phyloP scores from a whole-genome alignment of 2,797 vertebrate genomes.

The Phataginus tricuspis region DNA sequence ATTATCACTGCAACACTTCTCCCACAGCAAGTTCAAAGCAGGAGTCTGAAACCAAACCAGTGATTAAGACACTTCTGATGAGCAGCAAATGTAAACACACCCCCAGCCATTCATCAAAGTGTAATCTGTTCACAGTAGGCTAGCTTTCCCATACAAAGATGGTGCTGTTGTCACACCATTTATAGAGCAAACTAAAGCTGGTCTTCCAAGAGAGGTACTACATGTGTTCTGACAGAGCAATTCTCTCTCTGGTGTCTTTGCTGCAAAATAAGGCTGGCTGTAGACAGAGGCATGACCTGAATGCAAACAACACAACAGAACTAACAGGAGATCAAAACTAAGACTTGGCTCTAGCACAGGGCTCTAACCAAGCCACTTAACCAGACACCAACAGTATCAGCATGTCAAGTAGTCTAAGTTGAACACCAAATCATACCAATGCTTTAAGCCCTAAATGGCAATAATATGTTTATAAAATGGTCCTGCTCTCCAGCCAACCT shows the following conservation, averaged over 20 bases:
- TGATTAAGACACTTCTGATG: background rate
- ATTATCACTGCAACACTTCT: conserved; percentile 92
- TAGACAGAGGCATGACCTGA: background rate
- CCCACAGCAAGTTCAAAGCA: conserved; percentile 94
- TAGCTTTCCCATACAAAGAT: background rate
- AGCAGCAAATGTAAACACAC: background rate
- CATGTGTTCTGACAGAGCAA: background rate
- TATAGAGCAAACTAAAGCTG: background rate
- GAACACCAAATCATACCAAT: background rate
- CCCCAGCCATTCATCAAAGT: background rate
- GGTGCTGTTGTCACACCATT: background rate
- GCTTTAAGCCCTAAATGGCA: background rate
- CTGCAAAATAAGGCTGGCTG: background rate
- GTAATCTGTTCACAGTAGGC: background rate
- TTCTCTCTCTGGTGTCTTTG: background rate
- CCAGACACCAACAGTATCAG: background rate
- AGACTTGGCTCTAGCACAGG: background rate
- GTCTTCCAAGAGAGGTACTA: background rate
- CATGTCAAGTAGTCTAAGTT: background rate
- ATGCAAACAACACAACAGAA: background rate
- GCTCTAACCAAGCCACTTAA: background rate
- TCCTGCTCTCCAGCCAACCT: background rate
- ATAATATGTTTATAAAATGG: background rate
- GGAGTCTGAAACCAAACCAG: conserved; percentile 88
- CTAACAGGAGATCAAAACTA: background rate